Evolutionary conservation across 2,888 invertebrate species (phyloP), one percentile per base, ranked within the genome.

Genomic region (Caenorhabditis plicata): DNA sequence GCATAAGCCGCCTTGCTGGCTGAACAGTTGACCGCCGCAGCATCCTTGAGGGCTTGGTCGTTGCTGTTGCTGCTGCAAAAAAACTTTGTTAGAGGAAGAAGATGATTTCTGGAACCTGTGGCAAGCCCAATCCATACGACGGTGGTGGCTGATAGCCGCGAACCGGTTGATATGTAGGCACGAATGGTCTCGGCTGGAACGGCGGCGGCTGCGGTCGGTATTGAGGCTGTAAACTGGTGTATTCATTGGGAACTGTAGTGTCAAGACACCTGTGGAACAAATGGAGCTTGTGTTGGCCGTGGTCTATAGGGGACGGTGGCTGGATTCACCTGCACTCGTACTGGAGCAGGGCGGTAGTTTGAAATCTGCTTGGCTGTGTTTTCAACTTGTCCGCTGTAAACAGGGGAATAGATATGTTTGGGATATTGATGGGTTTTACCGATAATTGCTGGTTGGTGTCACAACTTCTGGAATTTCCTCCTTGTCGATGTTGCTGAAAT

Each of bases 21-120:
- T 46, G 51, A 61, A 61, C 13, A 61, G 22, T 20, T 55, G 54
- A 41, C 61, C 61, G 27, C 61, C 61, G 36, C 61, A 61, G 38
- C 61, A 61, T 43, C 53, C 53, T 31, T 19, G 32, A 31, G 27
- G 43, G n/a, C n/a, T n/a, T n/a, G n/a, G n/a, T 11, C 19, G 32
- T 20, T 17, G 32, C 15, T 23, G 26, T 13, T n/a, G 41, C n/a
- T n/a, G n/a, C n/a, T n/a, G n/a, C n/a, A n/a, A n/a, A 29, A 11
- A 9, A 9, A 29, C 31, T 13, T 11, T 9, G 9, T n/a, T n/a
- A n/a, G n/a, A n/a, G 4, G 55, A 33, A 29, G 48, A 49, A 15
- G 49, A 35, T 33, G 55, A 49, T 55, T 44, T 43, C 22, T 55
- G 49, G n/a, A n/a, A n/a, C n/a, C n/a, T n/a, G n/a, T n/a, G n/a